Percentiles rank a stretch among this genome's conserved stretches.
Evolutionary conservation across 2,113 vertebrate species (phyloP).

Genomic region (Pelecanus crispus): DNA sequence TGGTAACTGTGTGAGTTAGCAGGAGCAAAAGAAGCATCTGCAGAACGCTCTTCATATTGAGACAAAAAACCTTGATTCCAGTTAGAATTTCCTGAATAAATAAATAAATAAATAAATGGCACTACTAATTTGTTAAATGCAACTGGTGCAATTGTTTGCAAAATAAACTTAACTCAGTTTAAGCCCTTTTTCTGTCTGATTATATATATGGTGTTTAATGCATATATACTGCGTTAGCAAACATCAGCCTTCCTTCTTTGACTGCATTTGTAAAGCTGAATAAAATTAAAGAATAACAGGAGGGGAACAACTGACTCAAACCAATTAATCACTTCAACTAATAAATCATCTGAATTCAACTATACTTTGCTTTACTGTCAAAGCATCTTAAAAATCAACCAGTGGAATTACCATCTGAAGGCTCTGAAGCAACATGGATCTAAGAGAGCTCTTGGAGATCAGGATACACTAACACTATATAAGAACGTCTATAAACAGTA

Average conservation of each 20-base stretch:
- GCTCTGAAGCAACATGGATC: not conserved
- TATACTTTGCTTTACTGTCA: not conserved
- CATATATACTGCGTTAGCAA: not conserved
- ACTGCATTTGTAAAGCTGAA: not conserved
- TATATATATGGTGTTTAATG: not conserved
- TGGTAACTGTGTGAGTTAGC: not conserved
- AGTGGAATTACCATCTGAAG: not conserved
- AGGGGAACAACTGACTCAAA: not conserved
- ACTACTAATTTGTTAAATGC: not conserved
- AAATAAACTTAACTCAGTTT: not conserved
- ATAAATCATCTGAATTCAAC: not conserved
- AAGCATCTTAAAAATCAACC: not conserved
- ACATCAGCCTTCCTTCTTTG: not conserved
- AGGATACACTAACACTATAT: not conserved
- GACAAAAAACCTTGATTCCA: not conserved
- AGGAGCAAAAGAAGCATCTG: not conserved
- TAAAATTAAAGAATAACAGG: not conserved
- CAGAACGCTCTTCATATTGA: not conserved
- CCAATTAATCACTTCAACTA: not conserved
- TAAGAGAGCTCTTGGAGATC: not conserved
- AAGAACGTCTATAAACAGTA: not conserved
- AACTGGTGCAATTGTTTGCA: not conserved
- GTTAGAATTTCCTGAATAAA: conserved; percentile 2
- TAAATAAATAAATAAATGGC: not conserved
- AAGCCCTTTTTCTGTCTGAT: not conserved